phyloP scores from a whole-genome alignment of 2,113 vertebrate species.

The Rallus limicola region DNA sequence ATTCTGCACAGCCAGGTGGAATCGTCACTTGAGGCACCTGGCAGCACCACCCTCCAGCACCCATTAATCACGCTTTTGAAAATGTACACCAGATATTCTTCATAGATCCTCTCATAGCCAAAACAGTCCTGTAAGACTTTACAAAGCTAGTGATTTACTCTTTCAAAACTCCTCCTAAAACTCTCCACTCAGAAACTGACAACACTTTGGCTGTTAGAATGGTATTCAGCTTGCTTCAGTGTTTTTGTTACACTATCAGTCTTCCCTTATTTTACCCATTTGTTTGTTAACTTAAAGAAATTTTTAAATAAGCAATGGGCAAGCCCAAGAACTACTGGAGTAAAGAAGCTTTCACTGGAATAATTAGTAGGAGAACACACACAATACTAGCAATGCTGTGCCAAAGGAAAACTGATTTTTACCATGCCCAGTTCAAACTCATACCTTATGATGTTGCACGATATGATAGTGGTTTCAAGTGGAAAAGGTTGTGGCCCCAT shows the following conservation, averaged over 20 bases:
- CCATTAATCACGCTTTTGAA: not conserved
- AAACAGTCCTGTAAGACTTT: not conserved
- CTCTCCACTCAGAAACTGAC: not conserved
- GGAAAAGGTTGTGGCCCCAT: not conserved
- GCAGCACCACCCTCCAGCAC: not conserved
- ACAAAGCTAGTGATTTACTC: not conserved
- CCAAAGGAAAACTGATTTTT: not conserved
- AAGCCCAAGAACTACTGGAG: not conserved
- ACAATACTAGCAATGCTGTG: not conserved
- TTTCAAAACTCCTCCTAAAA: not conserved
- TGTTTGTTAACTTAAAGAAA: not conserved
- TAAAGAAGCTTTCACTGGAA: not conserved
- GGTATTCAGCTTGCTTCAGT: no score
- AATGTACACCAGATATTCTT: not conserved
- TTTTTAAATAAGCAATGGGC: not conserved
- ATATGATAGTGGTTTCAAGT: fast-evolving
- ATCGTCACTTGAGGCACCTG: not conserved
- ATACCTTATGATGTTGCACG: not conserved
- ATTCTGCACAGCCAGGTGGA: not conserved
- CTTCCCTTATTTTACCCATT: not conserved
- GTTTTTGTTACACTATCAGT: no score
- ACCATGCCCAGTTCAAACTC: not conserved
- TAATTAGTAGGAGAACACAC: not conserved
- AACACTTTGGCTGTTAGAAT: not conserved
- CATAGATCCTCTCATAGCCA: not conserved